phyloP scores from a whole-genome alignment of 1,140 invertebrate species.

The Bradynema listronoti region DNA sequence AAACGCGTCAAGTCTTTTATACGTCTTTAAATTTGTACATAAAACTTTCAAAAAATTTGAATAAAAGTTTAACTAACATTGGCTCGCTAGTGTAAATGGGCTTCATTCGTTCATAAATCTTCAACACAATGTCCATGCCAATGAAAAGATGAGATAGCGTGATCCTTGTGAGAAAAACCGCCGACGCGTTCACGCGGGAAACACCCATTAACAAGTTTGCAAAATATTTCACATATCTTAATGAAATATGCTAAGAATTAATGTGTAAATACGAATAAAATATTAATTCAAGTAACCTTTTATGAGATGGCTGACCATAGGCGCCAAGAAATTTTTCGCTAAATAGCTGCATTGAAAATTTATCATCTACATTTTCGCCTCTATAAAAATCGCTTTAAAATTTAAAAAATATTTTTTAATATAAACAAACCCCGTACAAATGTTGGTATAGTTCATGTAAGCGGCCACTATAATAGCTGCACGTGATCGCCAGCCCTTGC shows the following conservation, averaged over 20 bases:
- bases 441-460: slow-evolving; percentile 86
- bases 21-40: slow-evolving; percentile 19
- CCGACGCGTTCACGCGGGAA: slow-evolving; percentile 76
- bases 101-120: slow-evolving; percentile 73
- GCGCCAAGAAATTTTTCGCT: slow-evolving; percentile 78
- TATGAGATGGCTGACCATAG: slow-evolving; percentile 73
- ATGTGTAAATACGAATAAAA: not conserved
- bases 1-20: slow-evolving; percentile 18
- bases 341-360: slow-evolving; percentile 82
- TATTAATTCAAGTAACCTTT: slow-evolving; percentile 64
- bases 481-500: slow-evolving; percentile 73
- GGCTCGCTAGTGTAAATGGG: slow-evolving; percentile 77
- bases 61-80: slow-evolving; percentile 64
- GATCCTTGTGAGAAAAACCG: slow-evolving; percentile 76
- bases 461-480: slow-evolving; percentile 77
- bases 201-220: slow-evolving; percentile 77
- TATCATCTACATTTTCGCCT: slow-evolving; percentile 78
- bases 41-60: slow-evolving; percentile 10
- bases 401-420: not conserved
- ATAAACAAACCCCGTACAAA: slow-evolving; percentile 68
- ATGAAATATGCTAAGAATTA: slow-evolving; percentile 19
- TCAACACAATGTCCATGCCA: slow-evolving; percentile 54
- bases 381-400: no score
- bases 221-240: slow-evolving; percentile 80
- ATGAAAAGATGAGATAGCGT: slow-evolving; percentile 73